A percentile compares a stretch with the other conserved stretches of the same genome.
These are phyloP conservation scores for Drosophila dunni DNA, from an alignment of 1,140 invertebrate genomes.

Conservation along the genomic window DNA sequence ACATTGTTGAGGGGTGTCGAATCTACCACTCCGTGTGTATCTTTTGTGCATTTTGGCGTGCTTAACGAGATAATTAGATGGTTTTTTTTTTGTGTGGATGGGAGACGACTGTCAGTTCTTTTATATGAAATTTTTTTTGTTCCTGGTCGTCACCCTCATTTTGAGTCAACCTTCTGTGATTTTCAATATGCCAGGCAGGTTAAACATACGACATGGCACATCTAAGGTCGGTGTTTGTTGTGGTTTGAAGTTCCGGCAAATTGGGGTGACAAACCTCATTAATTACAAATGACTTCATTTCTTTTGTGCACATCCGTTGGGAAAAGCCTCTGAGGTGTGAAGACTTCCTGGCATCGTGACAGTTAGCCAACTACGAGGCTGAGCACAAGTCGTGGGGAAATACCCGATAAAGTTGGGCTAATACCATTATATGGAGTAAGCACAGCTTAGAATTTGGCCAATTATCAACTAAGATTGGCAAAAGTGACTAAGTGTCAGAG, in stretches of 20 bases:
- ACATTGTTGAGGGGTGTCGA: slow-evolving; percentile 3
- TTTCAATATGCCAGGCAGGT: slow-evolving; percentile 75
- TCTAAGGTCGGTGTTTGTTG: slow-evolving; percentile 34
- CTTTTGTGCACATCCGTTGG: slow-evolving; percentile 61
- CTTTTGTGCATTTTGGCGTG: slow-evolving; percentile 56
- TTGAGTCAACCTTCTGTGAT: slow-evolving; percentile 54
- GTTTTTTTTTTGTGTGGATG: slow-evolving; percentile 63
- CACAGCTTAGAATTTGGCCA: neutral
- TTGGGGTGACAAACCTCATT: slow-evolving; percentile 83
- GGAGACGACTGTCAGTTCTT: slow-evolving; percentile 33
- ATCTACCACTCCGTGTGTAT: slow-evolving; percentile 17
- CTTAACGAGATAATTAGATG: slow-evolving; percentile 84
- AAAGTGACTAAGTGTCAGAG: neutral
- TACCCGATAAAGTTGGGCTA: slow-evolving; percentile 39
- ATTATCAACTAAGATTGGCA: slow-evolving; percentile 7
- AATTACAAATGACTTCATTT: slow-evolving; percentile 84
- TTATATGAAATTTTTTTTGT: slow-evolving; percentile 32
- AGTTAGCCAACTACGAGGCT: slow-evolving; percentile 27
- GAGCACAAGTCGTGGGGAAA: neutral
- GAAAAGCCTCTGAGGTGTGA: slow-evolving; percentile 59
- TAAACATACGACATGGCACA: slow-evolving; percentile 28
- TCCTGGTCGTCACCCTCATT: slow-evolving; percentile 40
- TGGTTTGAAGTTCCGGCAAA: slow-evolving; percentile 73
- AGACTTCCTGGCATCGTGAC: slow-evolving; percentile 39
- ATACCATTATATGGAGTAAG: neutral